Evolutionary conservation across 1,140 invertebrate species (phyloP).

Genomic region (Ips nitidus): DNA sequence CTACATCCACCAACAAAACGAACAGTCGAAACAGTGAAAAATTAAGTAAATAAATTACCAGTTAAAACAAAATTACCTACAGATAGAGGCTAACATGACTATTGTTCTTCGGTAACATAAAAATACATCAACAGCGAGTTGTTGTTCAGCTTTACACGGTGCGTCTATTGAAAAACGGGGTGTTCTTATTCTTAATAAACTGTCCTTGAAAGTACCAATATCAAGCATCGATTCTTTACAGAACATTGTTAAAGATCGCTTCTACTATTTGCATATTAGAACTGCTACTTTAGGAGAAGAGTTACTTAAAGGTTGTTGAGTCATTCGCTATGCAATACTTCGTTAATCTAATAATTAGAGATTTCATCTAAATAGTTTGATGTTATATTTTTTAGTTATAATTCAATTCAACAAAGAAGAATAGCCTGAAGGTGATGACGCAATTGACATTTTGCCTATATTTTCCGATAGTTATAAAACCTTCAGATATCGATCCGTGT

Average conservation of each 20-base stretch:
- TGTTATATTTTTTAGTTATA: no score
- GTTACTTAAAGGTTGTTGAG: background rate
- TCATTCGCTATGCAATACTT: background rate
- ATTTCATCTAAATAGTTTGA: no score
- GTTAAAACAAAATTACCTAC: slow-evolving; percentile 8
- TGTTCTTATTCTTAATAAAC: slow-evolving; percentile 6
- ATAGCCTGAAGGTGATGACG: no score
- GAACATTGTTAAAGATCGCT: slow-evolving; percentile 17
- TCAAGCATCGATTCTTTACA: slow-evolving; percentile 8
- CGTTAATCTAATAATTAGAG: no score
- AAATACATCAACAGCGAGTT: slow-evolving; percentile 13
- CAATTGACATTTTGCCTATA: no score
- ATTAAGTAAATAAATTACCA: slow-evolving; percentile 6
- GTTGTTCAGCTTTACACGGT: slow-evolving; percentile 14
- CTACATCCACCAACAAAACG: background rate
- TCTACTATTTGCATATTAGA: slow-evolving; percentile 21
- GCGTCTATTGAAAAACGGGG: slow-evolving; percentile 20
- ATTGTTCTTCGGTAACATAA: slow-evolving; percentile 19
- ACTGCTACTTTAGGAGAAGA: slow-evolving; percentile 12
- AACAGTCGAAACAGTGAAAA: background rate
- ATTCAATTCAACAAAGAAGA: no score
- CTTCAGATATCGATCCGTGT: no score
- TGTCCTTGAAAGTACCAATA: slow-evolving; percentile 16
- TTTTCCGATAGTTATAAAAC: no score
- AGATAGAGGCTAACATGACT: slow-evolving; percentile 11